Evolutionary conservation across 1,140 invertebrate species (phyloP).

Genomic region (Penaeus vannamei): DNA sequence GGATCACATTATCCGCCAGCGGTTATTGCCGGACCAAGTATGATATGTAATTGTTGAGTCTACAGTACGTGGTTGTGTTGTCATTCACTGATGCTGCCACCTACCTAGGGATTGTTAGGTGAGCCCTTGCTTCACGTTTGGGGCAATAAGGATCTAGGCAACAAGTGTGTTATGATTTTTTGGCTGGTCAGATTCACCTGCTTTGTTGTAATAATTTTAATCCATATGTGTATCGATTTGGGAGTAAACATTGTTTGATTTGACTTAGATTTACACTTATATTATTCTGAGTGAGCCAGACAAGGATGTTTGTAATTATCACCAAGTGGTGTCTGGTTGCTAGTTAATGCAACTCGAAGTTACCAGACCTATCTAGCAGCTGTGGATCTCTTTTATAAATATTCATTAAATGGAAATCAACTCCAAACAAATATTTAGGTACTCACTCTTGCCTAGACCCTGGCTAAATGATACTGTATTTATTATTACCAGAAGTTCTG

Average conservation of each 20-base stretch:
- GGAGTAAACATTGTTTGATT: too few species aligned
- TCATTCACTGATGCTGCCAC: conserved; percentile 39
- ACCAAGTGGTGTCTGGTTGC: too few species aligned
- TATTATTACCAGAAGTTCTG: conserved; percentile 61
- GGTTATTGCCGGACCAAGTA: background rate
- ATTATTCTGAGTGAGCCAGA: too few species aligned
- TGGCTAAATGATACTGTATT: conserved; percentile 62
- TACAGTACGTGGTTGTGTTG: too few species aligned
- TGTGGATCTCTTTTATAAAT: too few species aligned
- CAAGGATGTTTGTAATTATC: too few species aligned
- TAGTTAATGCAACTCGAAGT: too few species aligned
- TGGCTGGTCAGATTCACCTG: conserved; percentile 35
- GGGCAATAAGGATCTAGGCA: conserved; percentile 53
- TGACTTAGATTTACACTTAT: too few species aligned
- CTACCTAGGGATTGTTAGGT: conserved; percentile 44
- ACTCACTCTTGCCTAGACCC: conserved; percentile 64
- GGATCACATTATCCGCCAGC: background rate
- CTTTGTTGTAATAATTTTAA: background rate
- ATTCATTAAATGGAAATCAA: background rate
- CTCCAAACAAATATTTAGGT: conserved; percentile 51
- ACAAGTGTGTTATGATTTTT: conserved; percentile 55
- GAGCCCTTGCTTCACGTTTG: conserved; percentile 30
- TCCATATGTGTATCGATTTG: too few species aligned
- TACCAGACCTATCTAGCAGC: too few species aligned
- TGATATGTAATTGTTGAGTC: conserved; percentile 12